Evolutionary conservation across 2,113 vertebrate genomes (phyloP).

Genomic region (Oncorhynchus clarkii): DNA sequence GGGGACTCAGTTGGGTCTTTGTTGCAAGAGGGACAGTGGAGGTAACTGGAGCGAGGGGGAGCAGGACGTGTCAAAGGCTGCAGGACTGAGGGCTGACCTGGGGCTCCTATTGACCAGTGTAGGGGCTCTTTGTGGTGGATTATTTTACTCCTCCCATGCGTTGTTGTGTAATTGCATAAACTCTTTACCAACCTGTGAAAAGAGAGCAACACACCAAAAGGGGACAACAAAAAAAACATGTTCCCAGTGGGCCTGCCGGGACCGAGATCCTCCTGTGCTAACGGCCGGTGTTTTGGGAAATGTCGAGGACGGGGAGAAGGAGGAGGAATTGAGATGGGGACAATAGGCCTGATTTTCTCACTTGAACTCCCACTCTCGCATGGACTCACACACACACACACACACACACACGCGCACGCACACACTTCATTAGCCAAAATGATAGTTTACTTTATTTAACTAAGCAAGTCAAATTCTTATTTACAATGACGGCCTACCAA

Average conservation of each 20-base stretch:
- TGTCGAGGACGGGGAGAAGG: constrained; percentile 30
- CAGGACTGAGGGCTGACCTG: constrained; percentile 60
- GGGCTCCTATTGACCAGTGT: constrained; percentile 68
- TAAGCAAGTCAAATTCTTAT: too few relatives aligned
- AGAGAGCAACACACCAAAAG: constrained; percentile 50
- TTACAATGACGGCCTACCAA: too few relatives aligned
- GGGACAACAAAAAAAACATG: constrained; percentile 40
- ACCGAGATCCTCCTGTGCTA: constrained; percentile 35
- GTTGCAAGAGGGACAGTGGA: constrained; percentile 74
- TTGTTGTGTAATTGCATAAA: constrained; percentile 73
- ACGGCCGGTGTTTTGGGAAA: constrained; percentile 46
- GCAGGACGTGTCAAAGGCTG: constrained; percentile 76
- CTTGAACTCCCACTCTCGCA: constrained; percentile 1
- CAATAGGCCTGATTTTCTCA: constrained; percentile 31
- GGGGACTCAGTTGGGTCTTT: constrained; percentile 73
- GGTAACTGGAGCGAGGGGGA: constrained; percentile 72
- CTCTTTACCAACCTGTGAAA: constrained; percentile 54
- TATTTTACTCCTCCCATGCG: constrained; percentile 67
- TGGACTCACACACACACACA: neutral
- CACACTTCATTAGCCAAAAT: too few relatives aligned
- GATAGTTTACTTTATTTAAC: too few relatives aligned
- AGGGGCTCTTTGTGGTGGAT: constrained; percentile 58
- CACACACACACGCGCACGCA: constrained; percentile 1
- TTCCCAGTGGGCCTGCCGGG: constrained; percentile 46
- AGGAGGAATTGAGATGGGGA: constrained; percentile 25